Evolutionary conservation across 1,140 invertebrate genomes (phyloP).

Genomic region (Drosophila arawakana): DNA sequence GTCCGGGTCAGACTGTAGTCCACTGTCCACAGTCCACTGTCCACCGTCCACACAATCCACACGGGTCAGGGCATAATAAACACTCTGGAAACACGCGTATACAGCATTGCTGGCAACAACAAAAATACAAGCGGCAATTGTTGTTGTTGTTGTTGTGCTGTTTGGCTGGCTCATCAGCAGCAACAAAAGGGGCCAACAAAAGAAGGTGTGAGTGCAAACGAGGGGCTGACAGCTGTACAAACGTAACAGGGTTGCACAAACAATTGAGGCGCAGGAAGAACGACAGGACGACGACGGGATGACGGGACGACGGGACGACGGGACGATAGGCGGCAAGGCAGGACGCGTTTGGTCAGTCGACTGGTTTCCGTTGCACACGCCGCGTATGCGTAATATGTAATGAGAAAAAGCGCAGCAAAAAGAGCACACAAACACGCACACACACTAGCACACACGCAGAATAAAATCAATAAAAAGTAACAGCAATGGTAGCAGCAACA

Average conservation of each 20-base stretch:
- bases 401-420: conserved; percentile 62
- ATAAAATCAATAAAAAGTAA: conserved; percentile 73
- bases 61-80: conserved; percentile 64
- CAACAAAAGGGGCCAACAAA: not conserved
- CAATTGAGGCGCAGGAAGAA: conserved; percentile 32
- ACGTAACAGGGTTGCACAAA: conserved; percentile 60
- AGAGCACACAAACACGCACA: conserved; percentile 40
- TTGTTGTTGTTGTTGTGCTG: conserved; percentile 4
- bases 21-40: not conserved
- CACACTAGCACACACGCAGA: not conserved
- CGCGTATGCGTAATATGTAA: conserved; percentile 69
- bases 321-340: conserved; percentile 10
- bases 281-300: not conserved
- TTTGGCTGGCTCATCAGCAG: conserved; percentile 17
- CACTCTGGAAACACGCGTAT: conserved; percentile 70
- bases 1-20: not conserved
- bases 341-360: conserved; percentile 78
- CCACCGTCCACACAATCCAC: conserved; percentile 37
- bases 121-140: conserved; percentile 47
- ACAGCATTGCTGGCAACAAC: conserved; percentile 45
- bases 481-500: not conserved
- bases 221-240: conserved; percentile 74
- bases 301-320: not conserved
- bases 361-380: conserved; percentile 76
- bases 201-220: conserved; percentile 42